Percentiles rank a stretch among this genome's conserved stretches.
phyloP scores from a whole-genome alignment of 1,140 invertebrate species.

The Himalopsyche phryganea region DNA sequence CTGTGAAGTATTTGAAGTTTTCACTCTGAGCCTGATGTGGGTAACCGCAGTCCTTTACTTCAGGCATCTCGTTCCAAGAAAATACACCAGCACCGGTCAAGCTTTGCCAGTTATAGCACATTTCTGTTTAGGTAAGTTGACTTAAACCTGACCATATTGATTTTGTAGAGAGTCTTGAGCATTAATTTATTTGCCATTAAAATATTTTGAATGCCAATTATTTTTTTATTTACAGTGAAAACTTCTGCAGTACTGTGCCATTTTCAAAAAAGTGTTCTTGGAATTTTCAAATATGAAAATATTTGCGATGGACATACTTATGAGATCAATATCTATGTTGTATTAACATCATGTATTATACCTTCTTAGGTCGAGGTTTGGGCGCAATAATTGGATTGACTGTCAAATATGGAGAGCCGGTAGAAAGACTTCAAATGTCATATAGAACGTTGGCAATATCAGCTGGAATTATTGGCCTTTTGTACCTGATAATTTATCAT shows the following conservation, averaged over 20 bases:
- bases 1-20: slow-evolving; percentile 73
- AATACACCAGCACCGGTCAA: slow-evolving; percentile 78
- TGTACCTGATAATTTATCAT: slow-evolving; percentile 70
- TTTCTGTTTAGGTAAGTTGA: slow-evolving; percentile 66
- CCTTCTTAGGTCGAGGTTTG: slow-evolving; percentile 57
- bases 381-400: slow-evolving; percentile 61
- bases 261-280: too few relatives aligned
- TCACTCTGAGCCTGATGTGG: slow-evolving; percentile 80
- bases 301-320: too few relatives aligned
- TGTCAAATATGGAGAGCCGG: slow-evolving; percentile 41
- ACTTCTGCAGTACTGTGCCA: too few relatives aligned
- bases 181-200: too few relatives aligned
- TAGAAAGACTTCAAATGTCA: slow-evolving; percentile 43
- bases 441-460: slow-evolving; percentile 61
- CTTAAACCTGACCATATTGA: not conserved
- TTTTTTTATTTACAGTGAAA: too few relatives aligned
- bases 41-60: slow-evolving; percentile 79
- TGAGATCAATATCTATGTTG: too few relatives aligned
- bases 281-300: too few relatives aligned
- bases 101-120: slow-evolving; percentile 77
- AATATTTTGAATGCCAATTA: too few relatives aligned
- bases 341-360: too few relatives aligned
- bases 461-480: slow-evolving; percentile 57
- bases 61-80: slow-evolving; percentile 73
- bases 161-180: too few relatives aligned